Evolutionary conservation across 2,888 invertebrate genomes (phyloP), one percentile per base, ranked within the genome.

Genomic region (Aricia artaxerxes): DNA sequence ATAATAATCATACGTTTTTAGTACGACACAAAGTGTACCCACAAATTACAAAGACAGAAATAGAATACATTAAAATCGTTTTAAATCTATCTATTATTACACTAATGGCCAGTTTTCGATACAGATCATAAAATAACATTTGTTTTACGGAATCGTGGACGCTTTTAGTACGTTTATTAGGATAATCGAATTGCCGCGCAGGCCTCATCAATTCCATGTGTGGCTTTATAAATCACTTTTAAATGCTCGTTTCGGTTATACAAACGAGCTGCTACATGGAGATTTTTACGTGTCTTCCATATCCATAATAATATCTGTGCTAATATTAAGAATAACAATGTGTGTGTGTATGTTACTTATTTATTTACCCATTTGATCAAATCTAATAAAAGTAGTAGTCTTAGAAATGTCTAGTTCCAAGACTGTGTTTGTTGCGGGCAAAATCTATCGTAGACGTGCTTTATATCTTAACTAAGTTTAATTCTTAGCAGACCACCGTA

Each of bases 171-270:
- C 35, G 4, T 35, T 69, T 69, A 38, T 69, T 38, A 38, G 35
- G 16, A 69, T 69, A 13, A 69, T 16, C 35, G 13, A 69, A 69
- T 69, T 69, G 69, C 69, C 4, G 5, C 35, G 69, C 35, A 0
- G 69, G 35, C 69, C 35, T 69, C 69, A 69, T 69, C 69, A 1
- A 69, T 69, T 13, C 13, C 69, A 35, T 35, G 69, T 69, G 69
- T 69, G 69, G 31, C 16, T 38, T 69, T 69, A 35, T 38, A 69
- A 69, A 69, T 69, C 69, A 69, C 69, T 69, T 69, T 69, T 69
- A 38, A 69, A 69, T 69, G 69, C 35, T 69, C 35, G 35, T 0
- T 69, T 69, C 35, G 69, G 35, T 35, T 7, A 69, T 69, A 69
- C 69, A 69, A 69, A 69, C 69, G 69, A 69, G 35, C 16, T 64